These are phyloP conservation scores for Diarsia rubi DNA, from an alignment of 2,888 invertebrate genomes.

Conservation along the genomic window DNA sequence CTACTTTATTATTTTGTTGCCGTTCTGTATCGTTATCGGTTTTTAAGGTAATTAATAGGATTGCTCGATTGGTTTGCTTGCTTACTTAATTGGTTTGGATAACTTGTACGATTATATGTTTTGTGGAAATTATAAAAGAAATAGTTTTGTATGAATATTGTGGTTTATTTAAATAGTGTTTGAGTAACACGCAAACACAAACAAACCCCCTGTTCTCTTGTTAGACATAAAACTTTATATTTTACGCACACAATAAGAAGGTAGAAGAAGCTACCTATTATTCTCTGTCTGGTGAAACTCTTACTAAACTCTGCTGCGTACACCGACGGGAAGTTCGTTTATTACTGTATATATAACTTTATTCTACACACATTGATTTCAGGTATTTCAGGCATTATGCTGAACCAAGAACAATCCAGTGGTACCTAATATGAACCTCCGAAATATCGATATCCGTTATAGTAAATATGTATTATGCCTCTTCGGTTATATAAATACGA, in stretches of 20 bases:
- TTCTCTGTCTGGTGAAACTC: not conserved
- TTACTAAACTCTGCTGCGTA: too few relatives aligned
- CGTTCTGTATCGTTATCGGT: constrained; percentile 44
- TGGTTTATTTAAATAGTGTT: not conserved
- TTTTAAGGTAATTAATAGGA: constrained; percentile 34
- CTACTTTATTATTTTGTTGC: constrained; percentile 54
- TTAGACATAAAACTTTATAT: not conserved
- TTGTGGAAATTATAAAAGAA: not conserved
- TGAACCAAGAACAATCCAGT: not conserved
- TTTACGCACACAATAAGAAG: not conserved
- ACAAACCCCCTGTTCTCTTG: not conserved
- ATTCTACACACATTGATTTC: not conserved
- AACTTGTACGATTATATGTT: not conserved
- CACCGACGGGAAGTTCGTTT: not conserved
- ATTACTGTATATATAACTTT: not conserved
- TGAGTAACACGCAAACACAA: not conserved
- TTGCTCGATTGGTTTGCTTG: constrained; percentile 1
- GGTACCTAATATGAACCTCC: not conserved
- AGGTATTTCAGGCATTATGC: not conserved
- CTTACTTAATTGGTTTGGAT: constrained; percentile 39
- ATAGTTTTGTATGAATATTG: not conserved
- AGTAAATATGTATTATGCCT: constrained; percentile 24
- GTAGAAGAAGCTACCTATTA: not conserved
- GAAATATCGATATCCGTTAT: constrained; percentile 42
- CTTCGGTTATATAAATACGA: constrained; percentile 52